Evolutionary conservation across 2,888 invertebrate genomes (phyloP).

Genomic region (Folsomia manolachei): DNA sequence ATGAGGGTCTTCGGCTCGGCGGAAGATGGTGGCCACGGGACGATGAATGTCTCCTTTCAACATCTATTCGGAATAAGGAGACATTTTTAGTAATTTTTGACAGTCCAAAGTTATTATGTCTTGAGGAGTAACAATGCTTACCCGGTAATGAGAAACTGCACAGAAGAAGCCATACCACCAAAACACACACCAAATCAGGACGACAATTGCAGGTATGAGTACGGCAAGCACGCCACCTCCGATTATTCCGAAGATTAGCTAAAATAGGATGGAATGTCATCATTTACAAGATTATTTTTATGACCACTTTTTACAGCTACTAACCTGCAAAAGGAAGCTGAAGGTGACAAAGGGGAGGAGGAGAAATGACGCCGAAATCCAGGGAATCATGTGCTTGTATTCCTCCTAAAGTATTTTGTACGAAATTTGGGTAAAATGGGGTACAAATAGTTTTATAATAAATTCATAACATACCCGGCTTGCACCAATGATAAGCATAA

Average conservation of each 20-base stretch:
- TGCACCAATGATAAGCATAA: constrained; percentile 45
- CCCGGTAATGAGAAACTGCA: constrained; percentile 47
- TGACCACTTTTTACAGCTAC: not conserved
- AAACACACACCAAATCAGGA: constrained; percentile 45
- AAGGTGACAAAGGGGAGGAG: constrained; percentile 46
- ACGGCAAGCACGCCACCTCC: constrained; percentile 32
- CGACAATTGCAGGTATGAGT: constrained; percentile 43
- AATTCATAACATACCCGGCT: constrained; percentile 33
- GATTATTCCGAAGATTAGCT: constrained; percentile 46
- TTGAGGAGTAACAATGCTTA: constrained; percentile 24
- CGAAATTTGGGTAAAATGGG: no score
- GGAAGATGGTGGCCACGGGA: constrained; percentile 38
- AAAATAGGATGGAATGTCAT: not conserved
- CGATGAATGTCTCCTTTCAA: constrained; percentile 46
- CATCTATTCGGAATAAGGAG: constrained; percentile 28
- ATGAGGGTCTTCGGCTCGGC: constrained; percentile 29
- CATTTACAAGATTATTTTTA: no score
- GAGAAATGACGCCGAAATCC: constrained; percentile 46
- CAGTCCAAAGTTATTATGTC: not conserved
- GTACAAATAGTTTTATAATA: no score
- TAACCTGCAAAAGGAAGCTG: constrained; percentile 46
- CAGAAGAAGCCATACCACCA: constrained; percentile 49
- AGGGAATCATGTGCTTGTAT: constrained; percentile 49
- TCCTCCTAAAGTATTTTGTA: constrained; percentile 39
- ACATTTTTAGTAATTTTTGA: not conserved